Percentiles rank a stretch among this genome's conserved stretches.
Conservation (phyloP, 2,888 invertebrate species). For the Microchrysa polita region DNA sequence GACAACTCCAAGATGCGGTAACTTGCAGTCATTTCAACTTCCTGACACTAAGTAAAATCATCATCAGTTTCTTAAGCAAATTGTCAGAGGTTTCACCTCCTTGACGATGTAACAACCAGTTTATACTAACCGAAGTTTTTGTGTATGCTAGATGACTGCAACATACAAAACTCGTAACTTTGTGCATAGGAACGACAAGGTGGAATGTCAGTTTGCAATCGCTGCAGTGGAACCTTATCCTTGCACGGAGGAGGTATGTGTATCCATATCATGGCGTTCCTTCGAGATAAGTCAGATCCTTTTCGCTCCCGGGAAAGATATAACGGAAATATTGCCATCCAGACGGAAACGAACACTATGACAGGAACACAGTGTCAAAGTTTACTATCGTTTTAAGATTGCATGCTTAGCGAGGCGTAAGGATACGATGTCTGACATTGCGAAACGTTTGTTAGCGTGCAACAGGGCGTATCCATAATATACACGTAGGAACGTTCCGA, state of each 20-base stretch:
- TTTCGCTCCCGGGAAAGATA: neutral
- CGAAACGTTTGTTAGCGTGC: too few relatives aligned
- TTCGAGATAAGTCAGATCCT: neutral
- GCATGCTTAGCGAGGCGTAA: too few relatives aligned
- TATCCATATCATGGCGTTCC: neutral
- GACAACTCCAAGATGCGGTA: neutral
- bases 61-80: conserved; percentile 11
- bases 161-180: too few relatives aligned
- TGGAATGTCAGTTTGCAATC: neutral
- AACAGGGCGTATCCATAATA: too few relatives aligned
- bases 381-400: too few relatives aligned
- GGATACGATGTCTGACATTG: too few relatives aligned
- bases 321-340: neutral
- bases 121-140: neutral
- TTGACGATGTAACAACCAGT: neutral
- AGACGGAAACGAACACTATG: too few relatives aligned
- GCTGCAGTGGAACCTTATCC: neutral
- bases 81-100: neutral
- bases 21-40: conserved; percentile 1
- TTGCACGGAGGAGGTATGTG: neutral
- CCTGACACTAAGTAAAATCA: conserved; percentile 11
- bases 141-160: too few relatives aligned
- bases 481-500: too few relatives aligned
- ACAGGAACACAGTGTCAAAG: too few relatives aligned
- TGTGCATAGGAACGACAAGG: neutral